Evolutionary conservation across 1,140 invertebrate genomes (phyloP).

Genomic region (Mesaphorura yosii): DNA sequence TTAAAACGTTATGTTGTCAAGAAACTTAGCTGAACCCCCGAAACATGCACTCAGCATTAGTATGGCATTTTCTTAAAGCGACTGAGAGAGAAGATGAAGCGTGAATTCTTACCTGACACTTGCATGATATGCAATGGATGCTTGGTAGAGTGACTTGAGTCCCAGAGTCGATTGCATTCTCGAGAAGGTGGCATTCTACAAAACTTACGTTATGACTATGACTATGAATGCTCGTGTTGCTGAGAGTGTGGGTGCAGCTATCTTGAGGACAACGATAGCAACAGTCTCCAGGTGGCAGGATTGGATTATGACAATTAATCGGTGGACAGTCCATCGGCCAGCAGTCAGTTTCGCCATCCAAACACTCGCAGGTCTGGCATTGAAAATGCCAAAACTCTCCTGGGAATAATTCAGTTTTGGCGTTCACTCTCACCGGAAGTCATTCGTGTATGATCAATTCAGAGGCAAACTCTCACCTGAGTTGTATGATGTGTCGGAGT

Average conservation of each 20-base stretch:
- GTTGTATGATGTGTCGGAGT: constrained; percentile 18
- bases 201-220: too few species aligned
- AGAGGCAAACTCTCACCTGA: constrained; percentile 20
- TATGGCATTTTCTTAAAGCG: too few species aligned
- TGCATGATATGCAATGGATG: constrained; percentile 59
- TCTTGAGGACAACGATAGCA: constrained; percentile 56
- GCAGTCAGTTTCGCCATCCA: constrained; percentile 78
- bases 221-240: constrained; percentile 15
- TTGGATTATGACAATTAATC: constrained; percentile 51
- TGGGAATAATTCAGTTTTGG: constrained; percentile 8
- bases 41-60: too few species aligned
- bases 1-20: too few species aligned
- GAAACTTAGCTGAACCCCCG: too few species aligned
- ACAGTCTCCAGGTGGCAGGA: constrained; percentile 52
- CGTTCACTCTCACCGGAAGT: too few species aligned
- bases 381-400: constrained; percentile 78
- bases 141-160: constrained; percentile 46
- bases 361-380: constrained; percentile 79
- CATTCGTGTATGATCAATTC: neutral
- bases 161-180: constrained; percentile 49
- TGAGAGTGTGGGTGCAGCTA: constrained; percentile 32
- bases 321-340: constrained; percentile 74
- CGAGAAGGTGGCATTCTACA: constrained; percentile 46
- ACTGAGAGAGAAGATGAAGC: too few species aligned
- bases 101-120: constrained; percentile 55